Conservation (phyloP, 2,797 vertebrate species). For the Leucoraja ocellata region DNA sequence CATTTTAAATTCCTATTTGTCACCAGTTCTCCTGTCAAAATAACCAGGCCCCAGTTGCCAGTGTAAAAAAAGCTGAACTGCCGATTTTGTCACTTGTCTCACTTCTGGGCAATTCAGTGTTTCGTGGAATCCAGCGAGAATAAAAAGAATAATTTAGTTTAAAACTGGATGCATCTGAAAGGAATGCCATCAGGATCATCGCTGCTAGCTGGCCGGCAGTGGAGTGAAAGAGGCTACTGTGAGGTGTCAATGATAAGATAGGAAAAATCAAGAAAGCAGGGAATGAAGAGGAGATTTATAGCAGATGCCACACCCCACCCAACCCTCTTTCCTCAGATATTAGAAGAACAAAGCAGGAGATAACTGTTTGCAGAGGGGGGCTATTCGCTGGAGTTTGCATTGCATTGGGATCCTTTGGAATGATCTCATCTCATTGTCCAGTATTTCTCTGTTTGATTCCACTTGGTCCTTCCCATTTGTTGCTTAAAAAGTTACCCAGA, state of each 20-base stretch:
- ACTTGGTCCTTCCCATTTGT: background rate
- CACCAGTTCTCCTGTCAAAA: background rate
- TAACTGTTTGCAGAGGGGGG: background rate
- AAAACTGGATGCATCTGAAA: background rate
- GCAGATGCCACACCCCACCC: background rate
- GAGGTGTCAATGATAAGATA: background rate
- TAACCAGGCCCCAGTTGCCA: background rate
- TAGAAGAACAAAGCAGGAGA: background rate
- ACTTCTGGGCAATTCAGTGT: background rate
- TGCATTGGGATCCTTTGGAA: background rate
- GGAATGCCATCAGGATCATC: background rate
- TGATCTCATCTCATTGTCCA: background rate
- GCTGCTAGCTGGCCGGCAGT: background rate
- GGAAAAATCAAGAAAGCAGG: background rate
- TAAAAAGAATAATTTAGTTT: background rate
- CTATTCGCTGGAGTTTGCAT: background rate
- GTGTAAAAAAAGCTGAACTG: background rate
- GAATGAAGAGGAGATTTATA: background rate
- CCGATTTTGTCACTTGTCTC: background rate
- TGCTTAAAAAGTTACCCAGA: background rate
- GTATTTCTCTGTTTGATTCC: background rate
- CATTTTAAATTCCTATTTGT: background rate
- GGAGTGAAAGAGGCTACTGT: background rate
- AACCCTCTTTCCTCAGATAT: background rate
- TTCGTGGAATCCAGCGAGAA: background rate